phyloP scores from a whole-genome alignment of 1,140 invertebrate genomes.

The Cydia pomonella region DNA sequence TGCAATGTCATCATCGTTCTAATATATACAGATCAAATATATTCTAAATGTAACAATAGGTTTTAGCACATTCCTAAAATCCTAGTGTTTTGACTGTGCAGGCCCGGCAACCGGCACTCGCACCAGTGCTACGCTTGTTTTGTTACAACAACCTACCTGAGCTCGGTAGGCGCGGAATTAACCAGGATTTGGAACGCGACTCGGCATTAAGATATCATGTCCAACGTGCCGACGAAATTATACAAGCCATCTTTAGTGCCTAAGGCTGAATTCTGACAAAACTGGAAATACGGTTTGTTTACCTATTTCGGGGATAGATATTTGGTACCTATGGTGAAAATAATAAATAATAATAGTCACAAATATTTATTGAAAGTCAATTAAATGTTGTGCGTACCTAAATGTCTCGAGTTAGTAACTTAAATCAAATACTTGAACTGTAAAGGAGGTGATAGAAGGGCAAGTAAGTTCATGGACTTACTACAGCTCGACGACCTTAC shows the following conservation, averaged over 20 bases:
- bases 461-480: no score
- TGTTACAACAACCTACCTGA: constrained; percentile 4
- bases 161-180: constrained; percentile 8
- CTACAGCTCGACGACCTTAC: no score
- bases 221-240: not conserved
- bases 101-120: no score
- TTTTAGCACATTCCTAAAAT: not conserved
- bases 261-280: not conserved
- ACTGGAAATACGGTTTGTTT: not conserved
- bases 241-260: not conserved
- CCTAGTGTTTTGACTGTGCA: not conserved
- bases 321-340: no score
- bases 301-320: not conserved
- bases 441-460: no score
- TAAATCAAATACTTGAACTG: not conserved
- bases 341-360: no score
- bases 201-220: constrained; percentile 20
- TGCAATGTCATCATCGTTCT: no score
- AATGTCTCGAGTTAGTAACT: not conserved
- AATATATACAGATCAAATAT: no score
- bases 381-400: not conserved
- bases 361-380: no score
- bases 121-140: not conserved
- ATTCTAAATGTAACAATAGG: not conserved
- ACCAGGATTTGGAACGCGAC: constrained; percentile 5